Conservation (phyloP, 1,140 invertebrate species). For the Lucilia cuprina region DNA sequence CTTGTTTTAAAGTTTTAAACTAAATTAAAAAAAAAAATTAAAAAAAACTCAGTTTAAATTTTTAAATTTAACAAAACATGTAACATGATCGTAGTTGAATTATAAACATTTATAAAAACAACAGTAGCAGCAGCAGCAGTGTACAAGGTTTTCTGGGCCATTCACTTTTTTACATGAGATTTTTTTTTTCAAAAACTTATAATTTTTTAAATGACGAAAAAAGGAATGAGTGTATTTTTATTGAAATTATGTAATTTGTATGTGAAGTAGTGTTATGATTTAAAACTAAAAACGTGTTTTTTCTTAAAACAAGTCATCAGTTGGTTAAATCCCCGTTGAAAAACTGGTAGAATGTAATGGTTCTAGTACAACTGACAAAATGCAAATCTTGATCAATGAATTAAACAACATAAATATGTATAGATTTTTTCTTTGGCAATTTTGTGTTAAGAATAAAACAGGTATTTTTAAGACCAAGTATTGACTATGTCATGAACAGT, state of each 20-base stretch:
- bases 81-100: background rate
- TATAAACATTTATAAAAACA: background rate
- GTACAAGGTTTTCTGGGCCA: conserved; percentile 12
- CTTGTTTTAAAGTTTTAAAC: too few species aligned
- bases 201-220: background rate
- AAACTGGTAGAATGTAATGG: background rate
- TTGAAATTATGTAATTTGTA: background rate
- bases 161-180: background rate
- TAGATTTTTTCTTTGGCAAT: background rate
- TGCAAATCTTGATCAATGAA: conserved; percentile 17
- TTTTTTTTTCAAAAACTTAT: background rate
- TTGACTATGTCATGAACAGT: conserved; percentile 3
- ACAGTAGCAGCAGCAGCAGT: background rate
- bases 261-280: background rate
- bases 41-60: too few species aligned
- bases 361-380: background rate
- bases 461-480: background rate
- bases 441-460: background rate
- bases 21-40: too few species aligned
- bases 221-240: background rate
- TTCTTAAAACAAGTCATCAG: background rate
- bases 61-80: background rate
- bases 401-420: background rate
- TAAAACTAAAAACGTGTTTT: background rate
- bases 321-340: background rate